Evolutionary conservation across 2,797 vertebrate species (phyloP).

Genomic region (Anolis apletophallus): DNA sequence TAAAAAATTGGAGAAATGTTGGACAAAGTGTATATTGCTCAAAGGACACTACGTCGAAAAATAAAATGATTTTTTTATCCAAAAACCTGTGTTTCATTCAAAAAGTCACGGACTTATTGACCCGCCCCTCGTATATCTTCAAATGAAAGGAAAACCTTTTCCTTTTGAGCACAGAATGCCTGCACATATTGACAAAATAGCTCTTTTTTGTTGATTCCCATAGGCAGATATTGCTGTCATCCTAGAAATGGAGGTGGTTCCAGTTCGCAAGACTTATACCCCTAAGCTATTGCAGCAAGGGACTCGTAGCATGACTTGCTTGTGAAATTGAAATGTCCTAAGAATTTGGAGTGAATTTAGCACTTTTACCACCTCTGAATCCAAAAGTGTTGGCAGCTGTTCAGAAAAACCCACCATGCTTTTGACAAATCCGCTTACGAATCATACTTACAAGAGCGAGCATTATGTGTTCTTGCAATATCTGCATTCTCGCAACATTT

Average conservation of each 20-base stretch:
- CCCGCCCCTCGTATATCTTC: too few relatives aligned
- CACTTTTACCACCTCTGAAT: conserved; percentile 14
- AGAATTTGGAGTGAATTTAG: not conserved
- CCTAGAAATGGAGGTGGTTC: not conserved
- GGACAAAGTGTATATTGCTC: too few relatives aligned
- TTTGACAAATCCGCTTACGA: conserved; percentile 16
- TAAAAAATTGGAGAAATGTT: too few relatives aligned
- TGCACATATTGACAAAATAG: not conserved
- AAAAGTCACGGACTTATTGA: too few relatives aligned
- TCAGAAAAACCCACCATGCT: conserved; percentile 16
- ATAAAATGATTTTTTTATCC: too few relatives aligned
- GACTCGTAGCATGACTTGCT: not conserved
- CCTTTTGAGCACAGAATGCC: not conserved
- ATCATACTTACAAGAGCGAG: not conserved
- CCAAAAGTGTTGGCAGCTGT: not conserved
- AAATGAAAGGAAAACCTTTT: not conserved
- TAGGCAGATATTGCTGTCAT: not conserved
- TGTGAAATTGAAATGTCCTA: not conserved
- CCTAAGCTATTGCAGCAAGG: not conserved
- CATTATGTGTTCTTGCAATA: conserved; percentile 35
- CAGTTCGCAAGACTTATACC: not conserved
- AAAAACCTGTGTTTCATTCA: too few relatives aligned
- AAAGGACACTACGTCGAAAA: too few relatives aligned
- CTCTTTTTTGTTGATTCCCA: too few relatives aligned
- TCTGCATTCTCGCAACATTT: conserved; percentile 29